Conservation (phyloP, 1,140 invertebrate species). For the Whitmania pigra region DNA sequence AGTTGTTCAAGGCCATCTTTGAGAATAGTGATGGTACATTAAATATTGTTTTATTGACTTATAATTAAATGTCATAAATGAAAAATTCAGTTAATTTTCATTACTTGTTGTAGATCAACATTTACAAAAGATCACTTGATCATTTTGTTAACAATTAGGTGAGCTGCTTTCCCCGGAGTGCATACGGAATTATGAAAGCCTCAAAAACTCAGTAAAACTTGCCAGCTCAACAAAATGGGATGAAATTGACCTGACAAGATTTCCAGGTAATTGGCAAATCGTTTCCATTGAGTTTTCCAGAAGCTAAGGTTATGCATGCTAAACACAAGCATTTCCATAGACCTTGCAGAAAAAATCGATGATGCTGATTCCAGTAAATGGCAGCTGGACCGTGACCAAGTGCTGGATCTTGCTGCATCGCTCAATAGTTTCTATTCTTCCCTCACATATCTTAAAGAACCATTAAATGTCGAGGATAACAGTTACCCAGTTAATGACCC, state of each 20-base stretch:
- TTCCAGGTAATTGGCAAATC: conserved; percentile 18
- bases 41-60: not conserved
- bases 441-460: too few relatives aligned
- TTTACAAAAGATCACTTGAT: not conserved
- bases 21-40: conserved; percentile 27
- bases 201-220: conserved; percentile 25
- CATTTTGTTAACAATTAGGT: not conserved
- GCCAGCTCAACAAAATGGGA: conserved; percentile 24
- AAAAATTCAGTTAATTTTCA: too few relatives aligned
- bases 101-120: not conserved
- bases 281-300: too few relatives aligned
- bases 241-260: conserved; percentile 23
- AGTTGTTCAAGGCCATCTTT: conserved; percentile 39
- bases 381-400: conserved; percentile 37
- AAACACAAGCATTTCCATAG: conserved; percentile 30
- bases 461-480: too few relatives aligned
- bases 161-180: conserved; percentile 18
- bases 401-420: conserved; percentile 39
- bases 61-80: too few relatives aligned
- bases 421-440: conserved; percentile 36
- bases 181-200: conserved; percentile 23
- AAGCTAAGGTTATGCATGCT: too few relatives aligned
- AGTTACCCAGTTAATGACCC: too few relatives aligned
- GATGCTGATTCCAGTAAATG: conserved; percentile 35
- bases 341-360: conserved; percentile 39